Conservation (phyloP, 2,888 invertebrate genomes). For the Cordilura impudica region DNA sequence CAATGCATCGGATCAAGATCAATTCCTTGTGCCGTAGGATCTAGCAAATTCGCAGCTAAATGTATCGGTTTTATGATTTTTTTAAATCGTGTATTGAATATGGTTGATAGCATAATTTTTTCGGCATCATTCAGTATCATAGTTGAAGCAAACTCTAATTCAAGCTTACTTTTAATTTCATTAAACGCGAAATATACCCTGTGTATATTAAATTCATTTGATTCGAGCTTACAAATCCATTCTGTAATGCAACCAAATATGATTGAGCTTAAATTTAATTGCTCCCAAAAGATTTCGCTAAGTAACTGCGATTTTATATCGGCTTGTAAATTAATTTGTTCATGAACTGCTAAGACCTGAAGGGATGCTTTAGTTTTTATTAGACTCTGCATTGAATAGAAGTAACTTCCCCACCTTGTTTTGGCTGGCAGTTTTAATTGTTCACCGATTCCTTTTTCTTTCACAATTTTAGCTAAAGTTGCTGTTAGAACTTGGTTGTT, state of each 20-base stretch:
- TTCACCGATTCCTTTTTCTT: constrained; percentile 36
- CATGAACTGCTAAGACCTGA: constrained; percentile 35
- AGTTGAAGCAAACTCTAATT: no score
- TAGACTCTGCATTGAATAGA: constrained; percentile 36
- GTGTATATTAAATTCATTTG: no score
- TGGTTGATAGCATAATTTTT: constrained; percentile 49
- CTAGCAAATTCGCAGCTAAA: constrained; percentile 47
- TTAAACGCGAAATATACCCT: no score
- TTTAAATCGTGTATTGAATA: no score
- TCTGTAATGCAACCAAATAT: constrained; percentile 36
- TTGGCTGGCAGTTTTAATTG: no score
- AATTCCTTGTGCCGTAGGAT: constrained; percentile 41
- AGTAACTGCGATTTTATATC: constrained; percentile 31
- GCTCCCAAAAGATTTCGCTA: no score
- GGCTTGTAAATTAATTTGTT: constrained; percentile 36
- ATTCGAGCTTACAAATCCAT: no score
- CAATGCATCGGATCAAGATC: constrained; percentile 37
- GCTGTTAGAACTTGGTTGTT: constrained; percentile 13
- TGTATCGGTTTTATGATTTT: no score
- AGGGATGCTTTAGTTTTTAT: constrained; percentile 34
- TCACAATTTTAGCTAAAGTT: constrained; percentile 30
- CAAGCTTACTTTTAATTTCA: no score
- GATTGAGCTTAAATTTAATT: constrained; percentile 39
- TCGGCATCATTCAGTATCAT: constrained; percentile 13
- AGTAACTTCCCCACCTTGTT: constrained; percentile 40